Percentiles rank a stretch among this genome's conserved stretches.
These are phyloP conservation scores for Rhyacophila brunnea DNA, from an alignment of 1,140 invertebrate genomes.

Conservation along the genomic window DNA sequence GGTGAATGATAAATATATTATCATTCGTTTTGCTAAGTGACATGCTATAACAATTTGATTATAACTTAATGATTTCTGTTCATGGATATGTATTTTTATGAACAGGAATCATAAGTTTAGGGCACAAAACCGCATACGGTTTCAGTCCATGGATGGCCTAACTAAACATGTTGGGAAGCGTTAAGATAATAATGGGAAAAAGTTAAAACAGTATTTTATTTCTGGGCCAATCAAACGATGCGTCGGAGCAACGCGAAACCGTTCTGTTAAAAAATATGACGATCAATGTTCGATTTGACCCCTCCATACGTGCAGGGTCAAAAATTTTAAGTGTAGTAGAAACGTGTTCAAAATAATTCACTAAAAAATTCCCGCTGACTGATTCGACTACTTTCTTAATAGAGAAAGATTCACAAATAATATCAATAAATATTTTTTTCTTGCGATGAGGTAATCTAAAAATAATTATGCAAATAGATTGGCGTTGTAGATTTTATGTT, in stretches of 20 bases:
- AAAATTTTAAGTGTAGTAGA: conserved; percentile 25
- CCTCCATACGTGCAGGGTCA: conserved; percentile 8
- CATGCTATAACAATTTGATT: too few species aligned
- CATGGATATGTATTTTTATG: too few species aligned
- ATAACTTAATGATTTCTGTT: too few species aligned
- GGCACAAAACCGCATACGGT: too few species aligned
- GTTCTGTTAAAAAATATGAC: conserved; percentile 10
- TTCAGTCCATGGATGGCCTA: too few species aligned
- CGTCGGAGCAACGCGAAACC: conserved; percentile 10
- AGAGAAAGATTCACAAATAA: neutral
- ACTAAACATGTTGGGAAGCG: too few species aligned
- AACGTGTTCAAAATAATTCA: conserved; percentile 28
- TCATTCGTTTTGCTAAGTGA: too few species aligned
- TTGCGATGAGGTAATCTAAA: neutral
- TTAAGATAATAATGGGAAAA: too few species aligned
- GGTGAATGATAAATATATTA: too few species aligned
- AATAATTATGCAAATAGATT: neutral
- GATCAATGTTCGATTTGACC: conserved; percentile 24
- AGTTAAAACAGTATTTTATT: too few species aligned
- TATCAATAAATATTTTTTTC: neutral
- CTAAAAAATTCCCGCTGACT: conserved; percentile 3
- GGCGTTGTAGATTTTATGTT: too few species aligned
- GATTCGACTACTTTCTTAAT: neutral
- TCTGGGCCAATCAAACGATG: conserved; percentile 18
- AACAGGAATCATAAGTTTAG: too few species aligned